phyloP scores from a whole-genome alignment of 2,797 vertebrate genomes.

The Catamblyrhynchus diadema region DNA sequence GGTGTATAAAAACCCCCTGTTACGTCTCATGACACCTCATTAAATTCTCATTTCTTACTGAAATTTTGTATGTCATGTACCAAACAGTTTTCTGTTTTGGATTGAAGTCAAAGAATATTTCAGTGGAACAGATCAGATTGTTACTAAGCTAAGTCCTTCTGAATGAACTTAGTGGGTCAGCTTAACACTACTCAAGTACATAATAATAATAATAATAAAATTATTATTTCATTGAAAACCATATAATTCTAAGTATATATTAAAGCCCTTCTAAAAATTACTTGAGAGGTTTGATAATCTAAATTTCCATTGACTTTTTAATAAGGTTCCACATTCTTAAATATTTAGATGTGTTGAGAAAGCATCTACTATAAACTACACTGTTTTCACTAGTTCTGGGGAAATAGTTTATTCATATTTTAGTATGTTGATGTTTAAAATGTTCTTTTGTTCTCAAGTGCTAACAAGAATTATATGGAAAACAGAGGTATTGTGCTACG shows the following conservation, averaged over 20 bases:
- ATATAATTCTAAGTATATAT: background rate
- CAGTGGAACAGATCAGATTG: background rate
- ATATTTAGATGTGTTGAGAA: background rate
- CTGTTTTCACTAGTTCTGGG: background rate
- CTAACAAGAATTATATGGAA: background rate
- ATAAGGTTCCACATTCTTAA: background rate
- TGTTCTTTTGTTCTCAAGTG: background rate
- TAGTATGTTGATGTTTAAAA: background rate
- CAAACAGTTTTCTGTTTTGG: background rate
- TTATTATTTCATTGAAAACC: background rate
- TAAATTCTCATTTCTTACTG: background rate
- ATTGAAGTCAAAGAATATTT: background rate
- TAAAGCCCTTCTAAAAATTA: background rate
- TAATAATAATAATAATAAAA: background rate
- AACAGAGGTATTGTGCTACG: background rate
- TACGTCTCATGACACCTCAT: background rate
- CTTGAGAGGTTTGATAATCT: background rate
- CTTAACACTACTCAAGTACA: background rate
- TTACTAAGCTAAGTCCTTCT: background rate
- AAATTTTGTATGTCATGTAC: background rate
- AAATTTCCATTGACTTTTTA: background rate
- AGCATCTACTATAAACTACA: background rate
- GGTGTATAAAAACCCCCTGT: background rate
- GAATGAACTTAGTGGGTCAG: background rate
- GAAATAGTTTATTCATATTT: background rate